A percentile compares a stretch with the other conserved stretches of the same genome.
phyloP scores from a whole-genome alignment of 1,140 invertebrate species.

The Heterodera carotae region DNA sequence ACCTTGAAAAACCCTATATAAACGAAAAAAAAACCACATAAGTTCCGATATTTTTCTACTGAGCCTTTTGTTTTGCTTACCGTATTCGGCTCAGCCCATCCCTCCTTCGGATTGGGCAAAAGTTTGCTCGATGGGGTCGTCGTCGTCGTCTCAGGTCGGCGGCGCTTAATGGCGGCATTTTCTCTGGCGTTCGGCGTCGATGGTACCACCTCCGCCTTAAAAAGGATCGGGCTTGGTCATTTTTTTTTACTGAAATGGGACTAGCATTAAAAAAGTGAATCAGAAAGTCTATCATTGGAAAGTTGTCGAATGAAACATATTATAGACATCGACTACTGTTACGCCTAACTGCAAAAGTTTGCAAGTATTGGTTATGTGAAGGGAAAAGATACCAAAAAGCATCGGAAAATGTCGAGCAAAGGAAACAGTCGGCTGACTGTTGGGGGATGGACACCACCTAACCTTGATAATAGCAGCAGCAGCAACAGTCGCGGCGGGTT shows the following conservation, averaged over 20 bases:
- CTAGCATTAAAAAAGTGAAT: no score
- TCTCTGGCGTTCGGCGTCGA: neutral
- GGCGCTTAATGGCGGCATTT: neutral
- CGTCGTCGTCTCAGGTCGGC: neutral
- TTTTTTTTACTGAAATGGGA: neutral
- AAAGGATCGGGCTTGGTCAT: neutral
- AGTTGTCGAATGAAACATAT: neutral
- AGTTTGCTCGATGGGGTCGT: neutral
- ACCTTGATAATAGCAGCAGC: neutral
- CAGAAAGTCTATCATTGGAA: neutral
- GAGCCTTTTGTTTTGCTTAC: neutral
- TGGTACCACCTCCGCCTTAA: neutral
- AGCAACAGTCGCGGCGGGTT: neutral
- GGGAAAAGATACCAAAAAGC: no score
- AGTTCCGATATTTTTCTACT: no score
- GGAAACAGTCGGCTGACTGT: no score
- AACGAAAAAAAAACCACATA: no score
- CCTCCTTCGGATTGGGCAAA: conserved; percentile 6
- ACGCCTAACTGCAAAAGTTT: no score
- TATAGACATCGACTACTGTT: no score
- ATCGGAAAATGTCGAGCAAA: no score
- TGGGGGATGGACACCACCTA: no score
- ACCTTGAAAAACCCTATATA: no score
- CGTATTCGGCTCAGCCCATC: conserved; percentile 16
- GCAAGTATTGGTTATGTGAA: no score